Percentiles rank a stretch among this genome's conserved stretches.
Conservation (phyloP, 2,113 vertebrate species). For the Marmota flaviventris region DNA sequence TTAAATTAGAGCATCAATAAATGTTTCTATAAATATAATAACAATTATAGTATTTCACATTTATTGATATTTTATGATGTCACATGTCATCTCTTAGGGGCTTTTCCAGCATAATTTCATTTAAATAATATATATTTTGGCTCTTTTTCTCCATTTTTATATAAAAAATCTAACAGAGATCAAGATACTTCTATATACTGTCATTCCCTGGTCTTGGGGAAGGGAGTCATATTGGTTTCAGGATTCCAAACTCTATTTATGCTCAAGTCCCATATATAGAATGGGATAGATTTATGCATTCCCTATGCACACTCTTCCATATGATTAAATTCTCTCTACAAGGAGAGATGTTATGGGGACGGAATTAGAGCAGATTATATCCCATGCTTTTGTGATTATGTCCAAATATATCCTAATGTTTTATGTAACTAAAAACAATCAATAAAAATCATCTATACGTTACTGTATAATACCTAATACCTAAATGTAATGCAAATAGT, state of each 20-base stretch:
- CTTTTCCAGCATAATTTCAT: background rate
- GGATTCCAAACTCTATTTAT: background rate
- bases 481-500: background rate
- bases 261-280: background rate
- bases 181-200: background rate
- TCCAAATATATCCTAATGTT: no score
- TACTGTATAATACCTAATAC: background rate
- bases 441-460: background rate
- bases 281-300: background rate
- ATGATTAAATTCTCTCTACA: background rate
- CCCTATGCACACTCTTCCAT: background rate
- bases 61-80: background rate
- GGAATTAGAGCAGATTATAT: no score
- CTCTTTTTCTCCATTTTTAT: background rate
- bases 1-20: background rate
- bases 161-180: background rate
- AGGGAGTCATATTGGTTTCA: no score
- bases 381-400: no score
- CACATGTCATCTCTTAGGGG: background rate
- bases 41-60: background rate
- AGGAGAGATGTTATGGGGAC: no score
- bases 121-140: background rate
- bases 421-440: no score
- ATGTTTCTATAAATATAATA: background rate
- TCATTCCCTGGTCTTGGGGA: no score